Evolutionary conservation across 2,888 invertebrate species (phyloP), one percentile per base, ranked within the genome.

Genomic region (Amphipoea oculea): DNA sequence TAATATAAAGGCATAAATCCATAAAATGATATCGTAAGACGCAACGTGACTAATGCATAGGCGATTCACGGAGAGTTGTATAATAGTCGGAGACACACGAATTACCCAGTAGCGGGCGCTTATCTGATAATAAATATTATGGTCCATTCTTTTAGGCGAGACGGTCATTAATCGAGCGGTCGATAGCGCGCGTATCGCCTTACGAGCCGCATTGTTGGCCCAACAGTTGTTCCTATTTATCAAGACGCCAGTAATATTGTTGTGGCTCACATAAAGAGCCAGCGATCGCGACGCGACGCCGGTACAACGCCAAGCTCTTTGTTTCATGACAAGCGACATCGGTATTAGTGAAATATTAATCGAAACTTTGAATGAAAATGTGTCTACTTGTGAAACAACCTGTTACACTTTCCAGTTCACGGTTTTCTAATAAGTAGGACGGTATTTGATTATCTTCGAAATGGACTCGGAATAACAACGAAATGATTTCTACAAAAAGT

Each of bases 71-170:
- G 92, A 92, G 92, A 91, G 90, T 91, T 89, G 94, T 95, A 95
- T 95, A 96, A 96, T 96, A 94, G 95, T 91, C 90, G 91, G 94
- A 92, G 95, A 96, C 96, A 96, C 94, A 95, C 95, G 96, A 95
- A 96, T 96, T 95, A 95, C 94, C 95, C 96, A 92, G 97, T 97
- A 97, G 97, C 96, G 92, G 91, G 81, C 93, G 93, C 94, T 95
- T 96, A 97, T 97, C 97, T 95, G 96, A 97, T 97, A 96, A 96
- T 96, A 96, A 96, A 97, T 96, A 96, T 96, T 96, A 95, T 95
- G 93, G 95, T 94, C 96, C 96, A 96, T 97, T 97, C 96, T 97
- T 97, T 97, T 96, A 96, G 96, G 95, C 94, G 95, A 95, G 95
- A 93, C 94, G 93, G 96, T 96, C 96, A 97, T 97, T 96, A 96